Base-by-base conservation (phyloP, 2,888 invertebrate species). In the Amiota minor region DNA sequence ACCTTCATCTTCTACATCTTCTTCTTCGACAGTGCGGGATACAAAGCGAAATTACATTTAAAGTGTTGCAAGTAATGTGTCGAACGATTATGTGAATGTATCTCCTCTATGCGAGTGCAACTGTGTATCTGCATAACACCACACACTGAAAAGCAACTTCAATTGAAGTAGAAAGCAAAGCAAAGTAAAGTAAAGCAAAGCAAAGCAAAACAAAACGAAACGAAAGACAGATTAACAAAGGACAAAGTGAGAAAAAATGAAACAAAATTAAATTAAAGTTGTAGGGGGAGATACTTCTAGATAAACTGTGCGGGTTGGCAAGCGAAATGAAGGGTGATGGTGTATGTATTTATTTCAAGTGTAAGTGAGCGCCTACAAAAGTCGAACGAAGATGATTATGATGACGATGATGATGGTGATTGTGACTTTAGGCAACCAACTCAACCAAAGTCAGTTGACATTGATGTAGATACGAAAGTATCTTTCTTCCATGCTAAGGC, bases 1-100 rank as follows among this genome's bases (percentile, higher is more conserved):
- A 20, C 12, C 4, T 59, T 18, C 8, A 20, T 18, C 59, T 59
- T 59, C 0, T 11, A 18, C 35, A 6, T 35, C 35, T 6, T 35
- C 35, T 35, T 35, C 35, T 35, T 35, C 35, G 2, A 35, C 35
- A 12, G 9, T 59, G 10, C 8, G 47, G 49, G 65, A 20, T 68
- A 68, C 23, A 68, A 68, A 68, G 53, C 50, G 14, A 68, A 50
- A 65, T 65, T 65, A 16, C 65, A 65, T 64, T 71, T 53, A 71
- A 71, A 71, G 71, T 71, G 71, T 64, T 35, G 64, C 71, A n/a
- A n/a, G 55, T 53, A 71, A 55, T 70, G 70, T 47, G 59, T 71
- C 71, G 71, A 50, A 14, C 20, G 49, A 35, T 35, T 35, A 35
- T 35, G n/a, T 53, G 53, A 53, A n/a, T n/a, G 53, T n/a, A 12